Conservation (phyloP, 2,113 vertebrate species). For the Osmerus mordax region DNA sequence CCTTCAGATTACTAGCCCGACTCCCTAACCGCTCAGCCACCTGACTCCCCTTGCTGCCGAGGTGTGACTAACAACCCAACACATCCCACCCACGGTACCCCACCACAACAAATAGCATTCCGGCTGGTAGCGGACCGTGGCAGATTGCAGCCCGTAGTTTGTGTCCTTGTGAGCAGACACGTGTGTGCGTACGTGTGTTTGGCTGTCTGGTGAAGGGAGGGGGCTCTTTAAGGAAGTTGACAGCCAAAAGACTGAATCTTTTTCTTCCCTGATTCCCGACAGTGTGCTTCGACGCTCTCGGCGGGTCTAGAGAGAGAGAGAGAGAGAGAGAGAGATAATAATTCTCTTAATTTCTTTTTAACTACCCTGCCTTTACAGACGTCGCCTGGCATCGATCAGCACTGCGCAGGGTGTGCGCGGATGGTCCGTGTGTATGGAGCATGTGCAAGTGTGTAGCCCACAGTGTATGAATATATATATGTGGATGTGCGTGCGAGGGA, state of each 20-base stretch:
- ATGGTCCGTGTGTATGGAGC: constrained; percentile 16
- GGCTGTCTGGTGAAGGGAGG: background rate
- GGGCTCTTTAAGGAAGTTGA: too few species aligned
- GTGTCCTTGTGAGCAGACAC: background rate
- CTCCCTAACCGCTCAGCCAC: too few species aligned
- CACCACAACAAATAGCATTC: too few species aligned
- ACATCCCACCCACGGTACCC: too few species aligned
- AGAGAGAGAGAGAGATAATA: constrained; percentile 50
- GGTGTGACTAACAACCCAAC: too few species aligned
- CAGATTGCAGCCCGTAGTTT: constrained; percentile 5
- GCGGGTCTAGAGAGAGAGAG: background rate
- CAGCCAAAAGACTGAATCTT: too few species aligned
- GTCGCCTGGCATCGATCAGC: constrained; percentile 63
- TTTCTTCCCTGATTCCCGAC: too few species aligned
- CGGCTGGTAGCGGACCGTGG: too few species aligned
- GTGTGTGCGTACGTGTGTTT: background rate
- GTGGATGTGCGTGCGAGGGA: constrained; percentile 3
- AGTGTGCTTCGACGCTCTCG: background rate
- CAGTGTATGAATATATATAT: background rate
- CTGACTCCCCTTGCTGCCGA: too few species aligned
- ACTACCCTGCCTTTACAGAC: constrained; percentile 65
- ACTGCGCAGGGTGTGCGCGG: constrained; percentile 2
- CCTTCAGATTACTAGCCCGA: too few species aligned
- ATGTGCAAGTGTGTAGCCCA: background rate
- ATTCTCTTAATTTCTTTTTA: constrained; percentile 79